Conservation (phyloP, 2,113 vertebrate genomes). For the Apus apus region DNA sequence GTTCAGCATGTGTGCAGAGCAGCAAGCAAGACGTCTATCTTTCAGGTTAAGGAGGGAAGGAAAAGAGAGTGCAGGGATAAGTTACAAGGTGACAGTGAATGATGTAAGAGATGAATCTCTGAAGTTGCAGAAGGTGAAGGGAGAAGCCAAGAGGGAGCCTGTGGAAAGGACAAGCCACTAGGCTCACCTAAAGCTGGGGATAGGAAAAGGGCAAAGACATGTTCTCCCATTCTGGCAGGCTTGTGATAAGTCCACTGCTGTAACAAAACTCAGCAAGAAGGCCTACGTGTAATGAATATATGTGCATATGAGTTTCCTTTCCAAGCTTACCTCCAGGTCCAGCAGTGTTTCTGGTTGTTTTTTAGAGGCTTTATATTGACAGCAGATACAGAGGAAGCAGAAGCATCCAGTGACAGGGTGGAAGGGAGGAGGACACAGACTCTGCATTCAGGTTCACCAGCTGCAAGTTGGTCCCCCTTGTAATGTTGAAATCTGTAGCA, state of each 20-base stretch:
- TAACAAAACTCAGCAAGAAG: not conserved
- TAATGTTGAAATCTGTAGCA: slow-evolving; percentile 61
- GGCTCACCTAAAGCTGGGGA: not conserved
- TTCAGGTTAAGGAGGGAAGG: not conserved
- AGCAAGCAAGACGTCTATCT: fast-evolving
- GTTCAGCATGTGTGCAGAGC: not conserved
- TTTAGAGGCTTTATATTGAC: not conserved
- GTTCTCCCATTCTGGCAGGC: not conserved
- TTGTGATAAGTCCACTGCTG: not conserved
- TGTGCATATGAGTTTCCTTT: not conserved
- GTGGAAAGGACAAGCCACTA: not conserved
- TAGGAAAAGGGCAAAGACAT: not conserved
- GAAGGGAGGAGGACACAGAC: not conserved
- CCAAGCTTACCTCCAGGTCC: slow-evolving; percentile 47
- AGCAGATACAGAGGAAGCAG: slow-evolving; percentile 38
- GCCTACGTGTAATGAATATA: fast-evolving
- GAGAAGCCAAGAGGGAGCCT: not conserved
- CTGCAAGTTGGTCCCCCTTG: slow-evolving; percentile 51
- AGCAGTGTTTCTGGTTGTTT: not conserved
- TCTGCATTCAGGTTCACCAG: slow-evolving; percentile 50
- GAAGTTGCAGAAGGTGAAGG: not conserved
- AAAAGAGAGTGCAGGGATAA: not conserved
- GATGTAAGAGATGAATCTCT: not conserved
- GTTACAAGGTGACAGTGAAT: not conserved
- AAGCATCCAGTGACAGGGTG: slow-evolving; percentile 25